phyloP scores from a whole-genome alignment of 1,140 invertebrate species.

The Battus philenor region DNA sequence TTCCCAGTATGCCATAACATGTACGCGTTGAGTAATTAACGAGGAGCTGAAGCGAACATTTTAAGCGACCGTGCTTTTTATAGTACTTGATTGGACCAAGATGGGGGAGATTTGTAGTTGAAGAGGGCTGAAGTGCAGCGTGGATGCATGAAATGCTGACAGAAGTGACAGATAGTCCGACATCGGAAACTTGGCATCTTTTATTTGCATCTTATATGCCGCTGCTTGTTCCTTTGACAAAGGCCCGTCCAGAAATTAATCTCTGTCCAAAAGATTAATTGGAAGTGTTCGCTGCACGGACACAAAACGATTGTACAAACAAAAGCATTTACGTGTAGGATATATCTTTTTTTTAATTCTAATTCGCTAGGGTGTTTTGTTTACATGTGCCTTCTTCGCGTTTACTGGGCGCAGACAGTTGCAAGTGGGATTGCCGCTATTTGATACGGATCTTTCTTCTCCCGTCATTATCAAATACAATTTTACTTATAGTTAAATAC shows the following conservation, averaged over 20 bases:
- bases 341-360: too few species aligned
- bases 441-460: too few species aligned
- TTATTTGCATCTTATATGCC: not conserved
- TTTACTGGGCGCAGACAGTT: too few species aligned
- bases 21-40: constrained; percentile 14
- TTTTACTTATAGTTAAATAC: too few species aligned
- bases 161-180: constrained; percentile 11
- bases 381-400: too few species aligned
- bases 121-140: constrained; percentile 16
- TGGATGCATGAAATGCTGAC: constrained; percentile 19
- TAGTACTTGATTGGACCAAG: constrained; percentile 14
- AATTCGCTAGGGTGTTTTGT: too few species aligned
- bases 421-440: too few species aligned
- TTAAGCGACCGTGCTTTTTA: constrained; percentile 9
- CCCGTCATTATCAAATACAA: too few species aligned
- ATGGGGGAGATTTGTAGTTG: not conserved
- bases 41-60: constrained; percentile 6
- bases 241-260: constrained; percentile 10
- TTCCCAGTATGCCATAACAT: too few species aligned
- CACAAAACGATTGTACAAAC: not conserved
- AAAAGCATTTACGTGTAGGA: too few species aligned
- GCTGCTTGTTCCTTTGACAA: not conserved
- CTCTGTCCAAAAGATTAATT: constrained; percentile 8
- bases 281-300: not conserved
- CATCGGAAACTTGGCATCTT: constrained; percentile 12